phyloP scores from a whole-genome alignment of 2,797 vertebrate genomes.

The Lateolabrax maculatus region DNA sequence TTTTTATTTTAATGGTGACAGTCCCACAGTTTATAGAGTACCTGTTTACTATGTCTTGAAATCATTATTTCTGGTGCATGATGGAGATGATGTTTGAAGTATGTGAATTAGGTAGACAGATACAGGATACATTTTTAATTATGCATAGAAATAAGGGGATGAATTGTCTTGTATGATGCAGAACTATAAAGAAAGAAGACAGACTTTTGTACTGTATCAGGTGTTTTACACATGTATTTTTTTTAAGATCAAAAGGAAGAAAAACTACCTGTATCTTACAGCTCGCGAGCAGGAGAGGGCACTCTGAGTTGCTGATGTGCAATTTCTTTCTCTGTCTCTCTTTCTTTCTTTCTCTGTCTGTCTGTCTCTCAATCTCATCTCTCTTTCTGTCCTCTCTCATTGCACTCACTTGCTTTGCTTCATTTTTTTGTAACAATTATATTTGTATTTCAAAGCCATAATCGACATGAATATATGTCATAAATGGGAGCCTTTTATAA shows the following conservation, averaged over 20 bases:
- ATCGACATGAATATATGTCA: conserved; percentile 31
- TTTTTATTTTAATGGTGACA: conserved; percentile 26
- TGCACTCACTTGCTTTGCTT: conserved; percentile 48
- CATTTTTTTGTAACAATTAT: conserved; percentile 50
- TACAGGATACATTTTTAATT: conserved; percentile 9
- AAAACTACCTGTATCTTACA: conserved; percentile 66
- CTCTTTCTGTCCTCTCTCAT: conserved; percentile 37
- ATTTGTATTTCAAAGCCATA: conserved; percentile 47
- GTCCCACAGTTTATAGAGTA: neutral
- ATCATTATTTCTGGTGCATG: conserved; percentile 2
- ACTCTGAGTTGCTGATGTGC: conserved; percentile 81
- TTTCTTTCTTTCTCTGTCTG: conserved; percentile 41
- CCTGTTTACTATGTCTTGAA: conserved; percentile 1
- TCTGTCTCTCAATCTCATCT: conserved; percentile 42
- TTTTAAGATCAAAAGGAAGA: conserved; percentile 58
- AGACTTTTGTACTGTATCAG: conserved; percentile 30
- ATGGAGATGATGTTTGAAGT: conserved; percentile 19
- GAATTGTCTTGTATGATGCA: conserved; percentile 11
- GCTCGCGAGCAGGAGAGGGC: conserved; percentile 87
- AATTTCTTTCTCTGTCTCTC: conserved; percentile 42
- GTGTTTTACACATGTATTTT: conserved; percentile 43
- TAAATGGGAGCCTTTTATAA: conserved; percentile 1
- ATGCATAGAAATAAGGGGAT: conserved; percentile 13
- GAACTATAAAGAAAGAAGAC: conserved; percentile 8
- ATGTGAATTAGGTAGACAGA: conserved; percentile 14